Evolutionary conservation across 2,888 invertebrate genomes (phyloP).

Genomic region (Platycheirus albimanus): DNA sequence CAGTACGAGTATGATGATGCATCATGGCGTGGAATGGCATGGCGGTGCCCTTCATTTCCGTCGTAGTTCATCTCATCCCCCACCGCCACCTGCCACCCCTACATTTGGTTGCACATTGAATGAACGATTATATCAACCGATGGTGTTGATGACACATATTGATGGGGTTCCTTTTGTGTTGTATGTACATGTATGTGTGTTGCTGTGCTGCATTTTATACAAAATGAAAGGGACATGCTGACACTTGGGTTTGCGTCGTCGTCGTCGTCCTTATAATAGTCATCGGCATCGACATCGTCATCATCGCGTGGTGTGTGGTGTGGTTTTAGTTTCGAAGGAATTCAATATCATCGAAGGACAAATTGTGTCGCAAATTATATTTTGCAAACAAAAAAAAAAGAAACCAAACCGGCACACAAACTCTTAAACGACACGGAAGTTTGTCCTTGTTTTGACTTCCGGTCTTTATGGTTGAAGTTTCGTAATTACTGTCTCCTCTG

Average conservation of each 20-base stretch:
- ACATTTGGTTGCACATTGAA: slow-evolving; percentile 11
- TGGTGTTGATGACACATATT: slow-evolving; percentile 57
- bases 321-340: slow-evolving; percentile 47
- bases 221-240: slow-evolving; percentile 47
- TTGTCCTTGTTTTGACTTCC: slow-evolving; percentile 70
- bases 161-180: slow-evolving; percentile 14
- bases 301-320: slow-evolving; percentile 44
- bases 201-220: slow-evolving; percentile 20
- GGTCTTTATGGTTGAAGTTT: slow-evolving; percentile 46
- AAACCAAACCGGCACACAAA: not conserved
- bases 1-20: slow-evolving; percentile 46
- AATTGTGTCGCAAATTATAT: slow-evolving; percentile 53
- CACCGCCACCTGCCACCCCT: not conserved
- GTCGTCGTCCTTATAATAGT: too few relatives aligned
- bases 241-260: slow-evolving; percentile 34
- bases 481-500: slow-evolving; percentile 46
- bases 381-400: not conserved
- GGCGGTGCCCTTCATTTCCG: slow-evolving; percentile 47
- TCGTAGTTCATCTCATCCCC: not conserved
- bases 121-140: slow-evolving; percentile 38
- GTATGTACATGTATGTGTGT: not conserved
- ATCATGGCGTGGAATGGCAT: slow-evolving; percentile 2
- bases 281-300: too few relatives aligned
- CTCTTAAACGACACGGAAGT: slow-evolving; percentile 56
- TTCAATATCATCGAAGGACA: slow-evolving; percentile 62